Conservation (phyloP, 2,797 vertebrate species). For the Lutjanus argentimaculatus region DNA sequence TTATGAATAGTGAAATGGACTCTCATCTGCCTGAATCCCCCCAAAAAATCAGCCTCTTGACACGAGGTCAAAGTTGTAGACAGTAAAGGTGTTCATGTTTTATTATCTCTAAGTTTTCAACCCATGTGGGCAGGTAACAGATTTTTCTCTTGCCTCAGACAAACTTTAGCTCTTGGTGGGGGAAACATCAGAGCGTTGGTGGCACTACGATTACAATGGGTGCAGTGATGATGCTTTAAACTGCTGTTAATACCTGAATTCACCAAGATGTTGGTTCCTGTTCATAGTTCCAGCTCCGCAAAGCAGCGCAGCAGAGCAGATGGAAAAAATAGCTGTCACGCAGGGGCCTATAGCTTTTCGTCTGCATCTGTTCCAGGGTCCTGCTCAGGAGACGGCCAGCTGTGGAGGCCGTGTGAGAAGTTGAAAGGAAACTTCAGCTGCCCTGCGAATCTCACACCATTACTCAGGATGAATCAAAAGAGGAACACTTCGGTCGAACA, state of each 20-base stretch:
- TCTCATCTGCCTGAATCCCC: no score
- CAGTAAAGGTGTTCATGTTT: neutral
- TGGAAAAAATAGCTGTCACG: slow-evolving; percentile 53
- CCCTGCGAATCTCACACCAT: slow-evolving; percentile 88
- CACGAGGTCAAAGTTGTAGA: neutral
- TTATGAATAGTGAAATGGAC: no score
- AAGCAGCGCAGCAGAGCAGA: slow-evolving; percentile 42
- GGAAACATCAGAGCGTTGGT: neutral
- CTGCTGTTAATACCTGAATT: slow-evolving; percentile 21
- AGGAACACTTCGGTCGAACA: slow-evolving; percentile 76
- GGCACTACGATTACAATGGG: neutral
- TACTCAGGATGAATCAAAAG: slow-evolving; percentile 92
- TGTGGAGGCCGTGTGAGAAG: slow-evolving; percentile 75
- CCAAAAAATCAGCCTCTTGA: neutral
- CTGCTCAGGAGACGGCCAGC: slow-evolving; percentile 68
- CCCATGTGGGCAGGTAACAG: neutral
- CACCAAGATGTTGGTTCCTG: slow-evolving; percentile 11
- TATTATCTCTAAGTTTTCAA: neutral
- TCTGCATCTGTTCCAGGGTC: slow-evolving; percentile 69
- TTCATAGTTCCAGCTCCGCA: slow-evolving; percentile 3
- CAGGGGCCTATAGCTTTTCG: slow-evolving; percentile 46
- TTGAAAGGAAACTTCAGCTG: slow-evolving; percentile 82
- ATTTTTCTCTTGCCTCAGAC: neutral
- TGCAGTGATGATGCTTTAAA: neutral
- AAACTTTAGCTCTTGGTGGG: neutral